phyloP scores from a whole-genome alignment of 2,888 invertebrate species.

The Microchrysa polita region DNA sequence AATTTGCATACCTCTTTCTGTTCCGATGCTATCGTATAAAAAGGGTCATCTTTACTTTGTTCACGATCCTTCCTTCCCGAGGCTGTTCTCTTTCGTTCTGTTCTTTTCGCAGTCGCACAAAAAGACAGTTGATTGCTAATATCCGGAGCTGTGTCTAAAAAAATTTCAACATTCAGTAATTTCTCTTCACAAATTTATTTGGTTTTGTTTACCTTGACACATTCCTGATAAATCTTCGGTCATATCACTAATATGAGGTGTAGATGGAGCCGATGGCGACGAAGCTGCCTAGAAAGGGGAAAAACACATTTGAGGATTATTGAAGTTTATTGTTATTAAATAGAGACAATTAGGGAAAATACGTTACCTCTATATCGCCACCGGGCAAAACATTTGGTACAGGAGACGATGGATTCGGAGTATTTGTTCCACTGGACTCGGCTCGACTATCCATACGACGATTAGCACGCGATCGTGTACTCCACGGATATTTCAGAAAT shows the following conservation, averaged over 20 bases:
- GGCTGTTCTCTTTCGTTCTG: conserved; percentile 62
- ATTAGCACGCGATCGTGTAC: conserved; percentile 68
- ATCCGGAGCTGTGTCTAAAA: not conserved
- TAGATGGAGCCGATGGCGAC: conserved; percentile 59
- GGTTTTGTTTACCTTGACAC: conserved; percentile 46
- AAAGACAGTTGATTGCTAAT: conserved; percentile 47
- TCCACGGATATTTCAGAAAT: conserved; percentile 63
- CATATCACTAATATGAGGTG: conserved; percentile 57
- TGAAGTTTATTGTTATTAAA: not conserved
- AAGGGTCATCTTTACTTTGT: conserved; percentile 57
- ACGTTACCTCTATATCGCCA: conserved; percentile 61
- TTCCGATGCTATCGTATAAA: conserved; percentile 67
- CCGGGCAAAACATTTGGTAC: conserved; percentile 58
- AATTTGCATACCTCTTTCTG: conserved; percentile 64
- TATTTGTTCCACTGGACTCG: conserved; percentile 77
- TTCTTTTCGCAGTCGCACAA: conserved; percentile 53
- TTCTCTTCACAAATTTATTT: too few relatives aligned
- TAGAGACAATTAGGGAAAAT: too few relatives aligned
- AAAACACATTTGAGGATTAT: not conserved
- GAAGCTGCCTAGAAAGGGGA: conserved; percentile 58
- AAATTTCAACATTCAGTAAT: too few relatives aligned
- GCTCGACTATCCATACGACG: conserved; percentile 75
- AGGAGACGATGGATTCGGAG: conserved; percentile 77
- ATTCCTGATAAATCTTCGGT: conserved; percentile 50
- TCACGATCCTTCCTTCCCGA: conserved; percentile 59